Percentiles rank a stretch among this genome's conserved stretches.
Conservation (phyloP, 2,113 vertebrate genomes). For the Dasyprocta punctata region DNA sequence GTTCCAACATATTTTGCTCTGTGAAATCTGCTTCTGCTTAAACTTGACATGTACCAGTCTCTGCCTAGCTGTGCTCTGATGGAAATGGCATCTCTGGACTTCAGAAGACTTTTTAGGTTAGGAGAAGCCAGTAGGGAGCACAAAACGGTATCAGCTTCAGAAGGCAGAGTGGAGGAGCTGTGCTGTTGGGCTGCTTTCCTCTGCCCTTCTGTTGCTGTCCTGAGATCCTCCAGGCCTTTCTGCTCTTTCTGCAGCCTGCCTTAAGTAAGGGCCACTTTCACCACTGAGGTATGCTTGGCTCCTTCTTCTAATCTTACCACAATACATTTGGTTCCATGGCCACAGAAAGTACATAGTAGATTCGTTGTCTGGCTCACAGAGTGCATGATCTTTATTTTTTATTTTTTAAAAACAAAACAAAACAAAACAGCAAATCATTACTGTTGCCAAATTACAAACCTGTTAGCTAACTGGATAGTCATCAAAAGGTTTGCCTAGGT, state of each 20-base stretch:
- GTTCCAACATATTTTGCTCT: not conserved
- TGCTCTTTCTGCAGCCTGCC: not conserved
- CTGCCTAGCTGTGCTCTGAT: not conserved
- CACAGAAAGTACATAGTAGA: not conserved
- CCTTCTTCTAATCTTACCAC: not conserved
- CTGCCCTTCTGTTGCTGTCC: not conserved
- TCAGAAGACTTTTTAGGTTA: not conserved
- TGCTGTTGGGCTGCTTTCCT: not conserved
- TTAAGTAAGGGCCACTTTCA: not conserved
- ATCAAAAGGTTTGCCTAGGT: not conserved
- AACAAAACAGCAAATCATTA: not conserved
- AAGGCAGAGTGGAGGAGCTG: fast-evolving
- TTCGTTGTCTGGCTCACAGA: not conserved
- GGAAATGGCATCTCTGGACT: not conserved
- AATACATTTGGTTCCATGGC: not conserved
- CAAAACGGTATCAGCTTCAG: not conserved
- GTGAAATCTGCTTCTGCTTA: not conserved
- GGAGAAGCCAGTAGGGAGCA: not conserved
- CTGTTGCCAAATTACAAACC: conserved; percentile 27
- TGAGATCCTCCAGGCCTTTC: not conserved
- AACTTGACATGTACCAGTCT: not conserved
- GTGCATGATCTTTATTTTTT: not conserved
- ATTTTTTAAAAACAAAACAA: not conserved
- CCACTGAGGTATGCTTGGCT: not conserved
- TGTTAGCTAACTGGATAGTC: conserved; percentile 1